Evolutionary conservation across 2,797 vertebrate species (phyloP), one percentile per base, ranked within the genome.

Genomic region (Enteromius viviparus): DNA sequence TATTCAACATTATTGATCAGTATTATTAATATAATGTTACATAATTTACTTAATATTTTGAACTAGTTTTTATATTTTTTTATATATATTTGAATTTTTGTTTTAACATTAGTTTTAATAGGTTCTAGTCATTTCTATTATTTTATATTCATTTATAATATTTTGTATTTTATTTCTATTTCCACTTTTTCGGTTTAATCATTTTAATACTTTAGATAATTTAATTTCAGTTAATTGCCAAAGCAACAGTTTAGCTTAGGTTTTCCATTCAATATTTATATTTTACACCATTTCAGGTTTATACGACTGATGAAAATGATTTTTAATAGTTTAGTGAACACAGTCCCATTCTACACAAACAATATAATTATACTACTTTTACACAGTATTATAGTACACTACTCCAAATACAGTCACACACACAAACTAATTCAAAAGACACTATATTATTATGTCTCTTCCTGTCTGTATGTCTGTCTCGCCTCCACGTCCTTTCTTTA

Each of bases 351-450:
- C 68, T 17, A 32, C 5, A 32, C 15, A 47, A 70, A 47, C 9
- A 70, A 23, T 71, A 26, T 0, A 7, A 29, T 5, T 21, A 51
- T 19, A 10, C 23, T 6, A 51, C 8, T 47, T n/a, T 47, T 14
- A 64, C 32, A 60, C 60, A 6, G 23, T 17, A 32, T 60, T 9
- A 64, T 45, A 58, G 66, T 53, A 70, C 42, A 29, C 23, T 26
- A 23, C 51, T 74, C 29, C 17, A 78, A 58, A 55, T 6, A 83
- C 68, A 81, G 29, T 55, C 68, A 42, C 47, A 83, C 40, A 62
- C 81, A 76, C 34, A 85, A 42, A 77, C 78, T 60, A 64, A 29
- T 34, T 40, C 37, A 77, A 6, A 77, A 58, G 4, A 62, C 55
- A 29, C 40, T 9, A 9, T 66, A 21, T 49, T n/a, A 32, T 49